Base-by-base conservation (phyloP, 2,888 invertebrate species). In the Oscheius sp. region DNA sequence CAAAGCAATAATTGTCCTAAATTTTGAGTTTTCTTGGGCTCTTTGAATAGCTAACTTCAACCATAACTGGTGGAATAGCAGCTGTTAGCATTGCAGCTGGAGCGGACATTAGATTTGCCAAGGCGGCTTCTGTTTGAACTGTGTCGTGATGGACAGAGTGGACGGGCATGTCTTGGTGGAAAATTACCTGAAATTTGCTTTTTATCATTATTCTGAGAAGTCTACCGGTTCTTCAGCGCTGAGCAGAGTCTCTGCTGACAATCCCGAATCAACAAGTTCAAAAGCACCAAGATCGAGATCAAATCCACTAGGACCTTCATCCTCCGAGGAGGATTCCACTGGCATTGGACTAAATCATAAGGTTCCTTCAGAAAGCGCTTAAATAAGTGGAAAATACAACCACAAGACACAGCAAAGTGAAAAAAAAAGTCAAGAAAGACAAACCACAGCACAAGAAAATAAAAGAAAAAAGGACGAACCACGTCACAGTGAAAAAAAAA, bases 101-200 rank as follows among this genome's bases (percentile, higher is more conserved):
- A 6, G 86, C 86, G n/a, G 80, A 77, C 82, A 86, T 85, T 31
- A 86, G 73, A 34, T 82, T 84, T 37, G 83, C 82, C n/a, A 86
- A 71, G n/a, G 86, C 86, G 3, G 85, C 81, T 71, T 86, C 86
- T 5, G 86, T 86, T 64, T 87, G 84, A 1, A 86, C 86, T 1
- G 86, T 85, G 66, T 87, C 84, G 71, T 86, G 85, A 52, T 84
- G 85, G 1, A 86, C 86, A 12, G 80, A 81, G 69, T 87, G 87
- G 25, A 86, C 86, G 15, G 86, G 86, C 76, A 87, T 73, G 55
- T 80, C 81, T 65, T 80, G 78, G 64, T 78, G 74, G 68, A 76
- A 75, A 39, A 79, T 79, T n/a, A 78, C 72, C 33, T 58, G 27
- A 46, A 61, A 39, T n/a, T 27, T 12, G 17, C 29, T n/a, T 12